Evolutionary conservation across 2,888 invertebrate species (phyloP), one percentile per base, ranked within the genome.

Genomic region (Allolobophora icterica): DNA sequence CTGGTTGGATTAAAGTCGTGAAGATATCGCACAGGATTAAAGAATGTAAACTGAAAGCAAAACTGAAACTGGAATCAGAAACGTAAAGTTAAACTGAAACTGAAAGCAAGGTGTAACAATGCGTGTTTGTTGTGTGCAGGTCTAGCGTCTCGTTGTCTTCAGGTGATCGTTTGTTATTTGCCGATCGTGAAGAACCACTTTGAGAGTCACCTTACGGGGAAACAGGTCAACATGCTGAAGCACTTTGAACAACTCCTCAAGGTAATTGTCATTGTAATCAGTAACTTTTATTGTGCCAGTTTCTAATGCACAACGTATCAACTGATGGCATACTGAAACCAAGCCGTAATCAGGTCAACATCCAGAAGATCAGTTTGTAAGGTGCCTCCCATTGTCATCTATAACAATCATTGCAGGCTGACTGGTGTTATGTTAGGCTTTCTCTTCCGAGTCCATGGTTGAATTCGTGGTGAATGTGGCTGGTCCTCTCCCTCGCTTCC

Each of bases 81-180:
- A 84, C 15, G 34, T 84, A 34, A n/a, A 35, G 34, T 38, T 33
- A 87, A 87, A 38, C 38, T 89, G 89, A 89, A 40, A 40, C 2
- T 11, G 13, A 89, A 89, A 38, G 8, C 30, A 17, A 71, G n/a
- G 3, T 17, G 2, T 11, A n/a, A n/a, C 30, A 17, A n/a, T 30
- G 0, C 0, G 30, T 71, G 71, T n/a, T 71, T 3, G 30, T 71
- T 30, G 30, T 8, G 6, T 30, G 84, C 94, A 95, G 96, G 95
- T 35, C 93, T 96, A 42, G 95, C 96, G 5, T 95, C 95, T 93
- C 94, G 96, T 38, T 96, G 96, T 91, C 95, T 96, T 30, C 96
- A 96, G 93, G 94, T 96, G 84, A 94, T 96, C 71, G 94, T 95
- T 19, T 89, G 97, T 97, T 94, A 97, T 93, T 94, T 96, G 92